Evolutionary conservation across 1,140 invertebrate genomes (phyloP).

Genomic region (Hydropsyche tenuis): DNA sequence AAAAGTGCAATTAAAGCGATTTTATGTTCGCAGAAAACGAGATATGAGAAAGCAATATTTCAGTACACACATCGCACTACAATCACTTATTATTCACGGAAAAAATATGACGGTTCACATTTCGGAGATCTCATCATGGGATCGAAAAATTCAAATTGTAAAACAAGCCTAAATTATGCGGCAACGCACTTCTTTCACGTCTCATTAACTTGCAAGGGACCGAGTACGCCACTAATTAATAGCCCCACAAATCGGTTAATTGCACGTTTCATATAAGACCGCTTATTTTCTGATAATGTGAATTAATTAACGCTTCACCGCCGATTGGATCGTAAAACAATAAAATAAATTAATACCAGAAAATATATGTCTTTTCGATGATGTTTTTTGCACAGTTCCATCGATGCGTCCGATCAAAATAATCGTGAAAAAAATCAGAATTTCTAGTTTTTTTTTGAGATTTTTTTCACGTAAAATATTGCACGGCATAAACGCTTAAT

Average conservation of each 20-base stretch:
- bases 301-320: neutral
- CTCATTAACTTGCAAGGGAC: constrained; percentile 1
- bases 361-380: neutral
- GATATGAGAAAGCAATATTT: too few relatives aligned
- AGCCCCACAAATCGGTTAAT: constrained; percentile 4
- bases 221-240: neutral
- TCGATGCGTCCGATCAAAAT: too few relatives aligned
- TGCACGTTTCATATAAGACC: constrained; percentile 7
- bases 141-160: neutral
- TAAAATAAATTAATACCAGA: constrained; percentile 1
- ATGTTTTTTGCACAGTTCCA: too few relatives aligned
- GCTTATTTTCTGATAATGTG: constrained; percentile 3
- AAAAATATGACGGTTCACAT: too few relatives aligned
- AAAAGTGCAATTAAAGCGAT: neutral
- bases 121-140: too few relatives aligned
- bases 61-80: too few relatives aligned
- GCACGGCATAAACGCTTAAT: neutral
- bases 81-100: too few relatives aligned
- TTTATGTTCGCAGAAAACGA: too few relatives aligned
- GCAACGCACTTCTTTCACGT: constrained; percentile 13
- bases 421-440: neutral
- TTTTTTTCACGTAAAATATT: neutral
- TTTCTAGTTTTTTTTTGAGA: neutral
- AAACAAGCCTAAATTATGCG: constrained; percentile 8
- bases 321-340: neutral